A percentile compares a stretch with the other conserved stretches of the same genome.
Evolutionary conservation across 2,888 invertebrate genomes (phyloP).

Genomic region (Imbricaverruca yamaguchii): DNA sequence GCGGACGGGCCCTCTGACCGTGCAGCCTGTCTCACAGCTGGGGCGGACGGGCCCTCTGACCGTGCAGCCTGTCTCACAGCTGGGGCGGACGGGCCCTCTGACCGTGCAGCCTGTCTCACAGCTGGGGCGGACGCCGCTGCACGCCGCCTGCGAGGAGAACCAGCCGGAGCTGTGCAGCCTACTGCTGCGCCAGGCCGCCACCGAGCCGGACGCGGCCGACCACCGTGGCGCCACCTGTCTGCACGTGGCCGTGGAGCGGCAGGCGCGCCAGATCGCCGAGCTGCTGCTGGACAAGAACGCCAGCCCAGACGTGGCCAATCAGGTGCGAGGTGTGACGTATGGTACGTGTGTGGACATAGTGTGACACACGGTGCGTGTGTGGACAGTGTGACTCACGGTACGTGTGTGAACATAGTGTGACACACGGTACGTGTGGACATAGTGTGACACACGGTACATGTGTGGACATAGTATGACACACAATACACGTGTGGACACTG

Average conservation of each 20-base stretch:
- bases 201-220: conserved; percentile 45
- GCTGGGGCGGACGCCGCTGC: conserved; percentile 58
- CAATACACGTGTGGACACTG: too few species aligned
- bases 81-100: background rate
- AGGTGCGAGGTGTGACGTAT: too few species aligned
- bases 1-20: background rate
- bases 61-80: conserved; percentile 3
- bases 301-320: background rate
- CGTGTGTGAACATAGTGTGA: too few species aligned
- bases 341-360: too few species aligned
- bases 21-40: too few species aligned
- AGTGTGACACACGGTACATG: too few species aligned
- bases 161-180: conserved; percentile 54
- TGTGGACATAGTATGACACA: too few species aligned
- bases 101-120: conserved; percentile 37
- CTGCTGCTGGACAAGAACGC: background rate
- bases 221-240: background rate
- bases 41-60: too few species aligned
- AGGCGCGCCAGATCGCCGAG: background rate
- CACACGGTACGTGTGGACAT: too few species aligned
- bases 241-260: background rate
- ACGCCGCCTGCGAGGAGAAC: conserved; percentile 61
- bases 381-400: too few species aligned
- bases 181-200: conserved; percentile 40
- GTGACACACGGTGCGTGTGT: too few species aligned